Percentiles rank a stretch among this genome's conserved stretches.
Conservation (phyloP, 2,888 invertebrate species). For the Mesorhabditis sp. region DNA sequence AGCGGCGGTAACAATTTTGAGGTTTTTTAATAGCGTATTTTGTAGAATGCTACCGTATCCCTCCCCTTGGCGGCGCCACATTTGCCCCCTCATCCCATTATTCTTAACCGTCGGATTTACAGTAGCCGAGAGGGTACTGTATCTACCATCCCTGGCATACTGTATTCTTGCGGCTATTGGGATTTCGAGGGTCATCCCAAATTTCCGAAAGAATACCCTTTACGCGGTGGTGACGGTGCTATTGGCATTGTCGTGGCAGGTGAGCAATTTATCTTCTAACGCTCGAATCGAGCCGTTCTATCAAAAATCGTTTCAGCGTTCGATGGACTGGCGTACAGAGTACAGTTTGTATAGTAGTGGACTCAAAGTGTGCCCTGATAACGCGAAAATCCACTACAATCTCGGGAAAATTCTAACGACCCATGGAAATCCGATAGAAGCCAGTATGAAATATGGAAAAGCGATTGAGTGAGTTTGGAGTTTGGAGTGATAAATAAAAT, state of each 20-base stretch:
- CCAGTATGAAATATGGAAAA: conserved; percentile 71
- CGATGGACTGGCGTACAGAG: conserved; percentile 34
- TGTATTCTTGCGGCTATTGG: conserved; percentile 20
- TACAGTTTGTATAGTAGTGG: conserved; percentile 73
- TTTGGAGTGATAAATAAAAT: neutral
- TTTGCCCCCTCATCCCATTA: conserved; percentile 81
- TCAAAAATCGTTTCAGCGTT: conserved; percentile 26
- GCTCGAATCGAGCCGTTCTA: neutral
- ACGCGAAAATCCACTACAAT: conserved; percentile 86
- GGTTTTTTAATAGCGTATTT: too few relatives aligned
- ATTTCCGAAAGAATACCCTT: neutral
- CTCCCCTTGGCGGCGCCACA: neutral
- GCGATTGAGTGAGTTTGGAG: conserved; percentile 29
- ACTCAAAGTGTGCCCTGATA: conserved; percentile 80
- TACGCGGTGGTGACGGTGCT: neutral
- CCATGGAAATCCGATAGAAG: conserved; percentile 69
- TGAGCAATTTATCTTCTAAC: neutral
- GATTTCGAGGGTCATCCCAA: neutral
- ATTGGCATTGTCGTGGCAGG: neutral
- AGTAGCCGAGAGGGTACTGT: conserved; percentile 79
- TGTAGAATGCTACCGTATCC: neutral
- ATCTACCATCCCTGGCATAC: conserved; percentile 76
- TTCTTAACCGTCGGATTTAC: conserved; percentile 84
- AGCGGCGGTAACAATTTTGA: too few relatives aligned
- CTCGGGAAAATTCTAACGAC: conserved; percentile 82